phyloP scores from a whole-genome alignment of 2,888 invertebrate genomes.

The Heliothis peltigera region DNA sequence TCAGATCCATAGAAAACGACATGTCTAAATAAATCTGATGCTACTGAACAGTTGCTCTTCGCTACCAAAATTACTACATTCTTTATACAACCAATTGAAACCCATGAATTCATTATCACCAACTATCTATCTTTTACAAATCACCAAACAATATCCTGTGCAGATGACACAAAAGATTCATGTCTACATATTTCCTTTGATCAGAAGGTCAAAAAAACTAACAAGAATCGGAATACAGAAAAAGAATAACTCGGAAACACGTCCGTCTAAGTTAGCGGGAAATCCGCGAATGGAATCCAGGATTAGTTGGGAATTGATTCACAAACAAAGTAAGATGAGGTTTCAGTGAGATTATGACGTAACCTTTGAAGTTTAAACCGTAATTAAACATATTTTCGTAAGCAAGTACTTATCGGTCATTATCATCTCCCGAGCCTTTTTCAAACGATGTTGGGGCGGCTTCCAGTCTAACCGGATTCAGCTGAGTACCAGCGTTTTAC shows the following conservation, averaged over 20 bases:
- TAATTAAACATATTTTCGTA: constrained; percentile 17
- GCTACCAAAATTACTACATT: neutral
- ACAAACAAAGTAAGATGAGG: constrained; percentile 30
- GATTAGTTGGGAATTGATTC: constrained; percentile 57
- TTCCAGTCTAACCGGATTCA: too few relatives aligned
- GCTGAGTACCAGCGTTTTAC: too few relatives aligned
- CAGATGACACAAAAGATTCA: constrained; percentile 38
- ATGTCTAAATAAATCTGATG: neutral
- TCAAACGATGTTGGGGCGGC: too few relatives aligned
- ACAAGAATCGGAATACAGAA: constrained; percentile 31
- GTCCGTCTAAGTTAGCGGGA: constrained; percentile 44
- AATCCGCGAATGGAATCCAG: constrained; percentile 51
- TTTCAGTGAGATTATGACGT: constrained; percentile 41
- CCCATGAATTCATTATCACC: neutral
- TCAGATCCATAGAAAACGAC: too few relatives aligned
- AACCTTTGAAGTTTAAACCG: constrained; percentile 25
- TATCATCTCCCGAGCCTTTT: too few relatives aligned
- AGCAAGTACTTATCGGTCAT: too few relatives aligned
- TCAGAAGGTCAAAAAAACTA: constrained; percentile 39
- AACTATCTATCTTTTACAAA: neutral
- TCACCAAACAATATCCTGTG: constrained; percentile 10
- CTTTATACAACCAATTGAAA: neutral
- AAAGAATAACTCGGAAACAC: constrained; percentile 43
- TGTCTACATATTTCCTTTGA: constrained; percentile 12
- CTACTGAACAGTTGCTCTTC: neutral